phyloP scores from a whole-genome alignment of 1,140 invertebrate species.

The Procambarus virginalis region DNA sequence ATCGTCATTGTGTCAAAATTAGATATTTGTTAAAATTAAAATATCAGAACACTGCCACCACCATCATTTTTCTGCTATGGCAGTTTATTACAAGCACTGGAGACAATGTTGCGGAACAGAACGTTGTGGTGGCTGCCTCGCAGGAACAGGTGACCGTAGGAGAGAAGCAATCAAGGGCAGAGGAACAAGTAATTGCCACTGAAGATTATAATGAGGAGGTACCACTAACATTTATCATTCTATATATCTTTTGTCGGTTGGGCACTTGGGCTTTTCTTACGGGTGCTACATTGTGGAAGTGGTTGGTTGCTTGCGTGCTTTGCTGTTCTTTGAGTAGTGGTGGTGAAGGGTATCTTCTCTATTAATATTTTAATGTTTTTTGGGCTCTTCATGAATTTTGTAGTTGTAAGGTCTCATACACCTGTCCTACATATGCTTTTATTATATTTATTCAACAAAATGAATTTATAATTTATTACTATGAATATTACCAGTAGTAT shows the following conservation, averaged over 20 bases:
- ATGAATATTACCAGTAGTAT: no score
- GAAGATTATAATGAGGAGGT: slow-evolving; percentile 48
- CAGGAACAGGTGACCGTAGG: slow-evolving; percentile 35
- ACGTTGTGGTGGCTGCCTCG: not conserved
- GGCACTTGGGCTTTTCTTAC: slow-evolving; percentile 12
- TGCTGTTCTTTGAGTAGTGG: not conserved
- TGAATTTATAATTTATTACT: no score
- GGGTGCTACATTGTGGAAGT: slow-evolving; percentile 3
- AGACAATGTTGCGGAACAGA: slow-evolving; percentile 48
- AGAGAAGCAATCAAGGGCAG: slow-evolving; percentile 24
- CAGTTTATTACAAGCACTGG: slow-evolving; percentile 55
- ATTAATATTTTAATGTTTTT: not conserved
- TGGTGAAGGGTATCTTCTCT: not conserved
- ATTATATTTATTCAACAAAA: no score
- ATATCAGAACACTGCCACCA: slow-evolving; percentile 1
- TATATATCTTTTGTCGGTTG: slow-evolving; percentile 26
- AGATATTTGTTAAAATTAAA: no score
- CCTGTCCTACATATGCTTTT: not conserved
- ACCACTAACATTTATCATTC: slow-evolving; percentile 33
- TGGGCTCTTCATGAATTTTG: not conserved
- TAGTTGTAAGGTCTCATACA: not conserved
- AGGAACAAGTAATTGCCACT: slow-evolving; percentile 32
- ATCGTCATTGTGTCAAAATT: no score
- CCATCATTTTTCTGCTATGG: slow-evolving; percentile 32
- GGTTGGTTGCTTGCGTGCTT: slow-evolving; percentile 35